These are phyloP conservation scores for Vanessa tameamea DNA, from an alignment of 1,140 invertebrate genomes.

Conservation along the genomic window DNA sequence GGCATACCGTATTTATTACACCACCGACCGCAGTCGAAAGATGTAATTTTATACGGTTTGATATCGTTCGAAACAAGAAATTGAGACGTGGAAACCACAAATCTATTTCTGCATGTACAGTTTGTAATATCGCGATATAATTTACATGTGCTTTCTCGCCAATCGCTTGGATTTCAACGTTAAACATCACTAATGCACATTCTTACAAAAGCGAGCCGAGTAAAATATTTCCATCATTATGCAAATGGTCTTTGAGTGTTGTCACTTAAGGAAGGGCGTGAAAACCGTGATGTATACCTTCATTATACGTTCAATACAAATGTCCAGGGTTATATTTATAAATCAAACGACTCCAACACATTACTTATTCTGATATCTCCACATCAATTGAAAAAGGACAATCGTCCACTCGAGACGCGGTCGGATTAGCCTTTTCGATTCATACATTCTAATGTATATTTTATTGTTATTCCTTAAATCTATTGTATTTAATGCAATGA, in stretches of 20 bases:
- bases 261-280: constrained; percentile 51
- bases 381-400: constrained; percentile 52
- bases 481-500: constrained; percentile 34
- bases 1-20: constrained; percentile 26
- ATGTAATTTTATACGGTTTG: constrained; percentile 38
- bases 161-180: neutral
- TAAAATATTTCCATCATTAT: constrained; percentile 53
- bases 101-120: constrained; percentile 12
- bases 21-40: constrained; percentile 29
- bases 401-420: constrained; percentile 59
- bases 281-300: constrained; percentile 52
- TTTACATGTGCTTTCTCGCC: neutral
- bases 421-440: constrained; percentile 64
- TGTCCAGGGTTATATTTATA: constrained; percentile 47
- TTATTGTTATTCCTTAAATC: constrained; percentile 44
- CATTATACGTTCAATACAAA: constrained; percentile 51
- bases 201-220: constrained; percentile 20
- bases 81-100: constrained; percentile 36
- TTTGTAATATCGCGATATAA: constrained; percentile 22
- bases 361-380: constrained; percentile 61
- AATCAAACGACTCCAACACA: constrained; percentile 60
- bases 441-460: constrained; percentile 59
- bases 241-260: constrained; percentile 46
- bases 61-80: constrained; percentile 32
- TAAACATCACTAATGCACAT: constrained; percentile 10